Evolutionary conservation across 92 coral and sea anemone species (phyloP).

Genomic region (Porites cylindrica): DNA sequence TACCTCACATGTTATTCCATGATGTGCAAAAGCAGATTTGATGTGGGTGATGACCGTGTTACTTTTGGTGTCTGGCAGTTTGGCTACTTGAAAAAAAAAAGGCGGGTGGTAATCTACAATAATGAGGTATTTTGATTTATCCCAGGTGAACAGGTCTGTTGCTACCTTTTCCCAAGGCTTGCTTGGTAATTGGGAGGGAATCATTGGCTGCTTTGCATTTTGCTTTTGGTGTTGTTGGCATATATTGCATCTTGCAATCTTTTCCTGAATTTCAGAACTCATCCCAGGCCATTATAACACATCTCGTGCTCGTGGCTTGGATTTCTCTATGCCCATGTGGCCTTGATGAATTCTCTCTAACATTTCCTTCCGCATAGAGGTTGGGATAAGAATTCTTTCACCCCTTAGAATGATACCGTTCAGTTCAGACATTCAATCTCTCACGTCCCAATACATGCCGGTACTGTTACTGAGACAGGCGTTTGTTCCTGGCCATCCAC

Average conservation of each 20-base stretch:
- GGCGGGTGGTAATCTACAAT: conserved; percentile 58
- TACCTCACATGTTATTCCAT: conserved; percentile 63
- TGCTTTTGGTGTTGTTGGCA: too few species aligned
- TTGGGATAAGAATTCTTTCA: neutral
- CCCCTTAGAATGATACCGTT: too few species aligned
- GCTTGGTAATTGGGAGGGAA: too few species aligned
- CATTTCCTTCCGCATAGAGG: conserved; percentile 10
- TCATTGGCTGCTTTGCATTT: too few species aligned
- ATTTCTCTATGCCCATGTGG: too few species aligned
- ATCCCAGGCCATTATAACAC: too few species aligned
- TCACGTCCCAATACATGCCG: conserved; percentile 2
- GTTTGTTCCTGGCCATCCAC: conserved; percentile 36
- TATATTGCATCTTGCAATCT: too few species aligned
- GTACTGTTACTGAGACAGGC: neutral
- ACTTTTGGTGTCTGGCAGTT: conserved; percentile 54
- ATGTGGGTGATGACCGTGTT: conserved; percentile 16
- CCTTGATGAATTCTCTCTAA: neutral
- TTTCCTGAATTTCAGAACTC: too few species aligned
- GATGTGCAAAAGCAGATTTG: conserved; percentile 60
- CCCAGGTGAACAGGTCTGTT: conserved; percentile 2
- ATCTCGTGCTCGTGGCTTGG: too few species aligned
- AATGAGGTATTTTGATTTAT: conserved; percentile 36
- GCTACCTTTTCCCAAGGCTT: too few species aligned
- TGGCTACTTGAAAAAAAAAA: conserved; percentile 34
- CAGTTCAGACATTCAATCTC: too few species aligned